Percentiles rank a stretch among this genome's conserved stretches.
Evolutionary conservation across 2,113 vertebrate species (phyloP).

Genomic region (Anhinga anhinga): DNA sequence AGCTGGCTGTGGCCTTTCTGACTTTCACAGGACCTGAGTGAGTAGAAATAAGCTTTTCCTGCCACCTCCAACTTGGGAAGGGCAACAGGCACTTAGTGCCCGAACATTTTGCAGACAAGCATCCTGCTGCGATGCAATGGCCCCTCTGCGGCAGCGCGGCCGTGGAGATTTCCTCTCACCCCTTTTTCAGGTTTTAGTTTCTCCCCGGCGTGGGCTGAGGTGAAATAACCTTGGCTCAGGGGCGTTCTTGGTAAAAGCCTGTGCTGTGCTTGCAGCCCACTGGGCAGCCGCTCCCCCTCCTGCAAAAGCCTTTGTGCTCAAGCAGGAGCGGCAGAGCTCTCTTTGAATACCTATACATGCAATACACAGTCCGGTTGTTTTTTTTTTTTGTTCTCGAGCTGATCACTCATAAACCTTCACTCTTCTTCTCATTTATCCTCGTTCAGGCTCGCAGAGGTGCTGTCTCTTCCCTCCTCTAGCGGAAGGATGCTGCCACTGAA

Average conservation of each 20-base stretch:
- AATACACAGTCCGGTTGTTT: neutral
- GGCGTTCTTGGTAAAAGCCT: neutral
- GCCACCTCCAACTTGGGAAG: neutral
- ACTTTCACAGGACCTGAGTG: neutral
- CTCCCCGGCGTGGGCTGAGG: rapidly evolving
- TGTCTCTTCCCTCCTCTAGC: neutral
- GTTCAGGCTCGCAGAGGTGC: neutral
- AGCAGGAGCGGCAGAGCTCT: neutral
- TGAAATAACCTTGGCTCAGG: neutral
- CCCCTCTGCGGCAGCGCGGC: neutral
- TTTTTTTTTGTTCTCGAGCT: neutral
- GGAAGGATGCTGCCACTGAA: neutral
- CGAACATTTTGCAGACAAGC: neutral
- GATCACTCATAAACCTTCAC: neutral
- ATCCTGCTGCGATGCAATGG: neutral
- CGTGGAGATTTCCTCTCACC: rapidly evolving
- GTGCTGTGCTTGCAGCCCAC: neutral
- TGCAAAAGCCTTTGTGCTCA: neutral
- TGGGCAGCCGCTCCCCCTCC: neutral
- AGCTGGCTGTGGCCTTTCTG: neutral
- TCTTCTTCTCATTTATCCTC: neutral
- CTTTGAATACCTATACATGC: neutral
- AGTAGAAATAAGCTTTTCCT: neutral
- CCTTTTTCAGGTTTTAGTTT: neutral
- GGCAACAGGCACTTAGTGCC: neutral